Evolutionary conservation across 2,888 invertebrate species (phyloP), one percentile per base, ranked within the genome.

Genomic region (Lacanobia oleracea): DNA sequence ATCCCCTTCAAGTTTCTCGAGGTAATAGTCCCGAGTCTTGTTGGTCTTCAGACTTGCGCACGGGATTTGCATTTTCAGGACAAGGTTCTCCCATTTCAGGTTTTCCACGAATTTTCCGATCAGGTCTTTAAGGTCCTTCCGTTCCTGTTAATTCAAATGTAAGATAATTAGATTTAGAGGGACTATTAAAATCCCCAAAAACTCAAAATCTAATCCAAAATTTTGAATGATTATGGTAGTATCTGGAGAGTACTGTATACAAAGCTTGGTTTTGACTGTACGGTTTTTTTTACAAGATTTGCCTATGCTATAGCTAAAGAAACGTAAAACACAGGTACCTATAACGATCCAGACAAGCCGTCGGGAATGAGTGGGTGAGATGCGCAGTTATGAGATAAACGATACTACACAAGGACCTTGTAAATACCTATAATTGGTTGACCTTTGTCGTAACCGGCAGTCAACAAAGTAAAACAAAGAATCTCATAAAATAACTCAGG

Each of bases 11-110:
- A 93, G 86, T 63, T 86, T 90, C 81, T 94, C 94, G 53, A 95
- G 81, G 80, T 90, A 95, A 79, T 94, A 94, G 71, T 89, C 89
- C 16, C 91, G 86, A 2, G 90, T 90, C 66, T 86, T 89, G 73
- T 91, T 92, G 3, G 87, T 77, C 23, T 86, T 85, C 18, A 81
- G 70, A 50, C 73, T 87, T 6, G 85, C 75, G 81, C 94, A 94
- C 0, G 94, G 94, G 21, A 94, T 93, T 81, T 92, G 91, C 94
- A 94, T 94, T 82, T 93, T 94, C 56, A 94, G 77, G 0, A 91
- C 83, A 23, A 94, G 75, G 5, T 86, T 90, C 48, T 92, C 90
- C 94, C 94, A 94, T 70, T 92, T 90, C 4, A 94, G 68, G 68
- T 94, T 93, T 43, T 92, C 92, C 5, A 94, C 91, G 51, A 85